A percentile compares a stretch with the other conserved stretches of the same genome.
Evolutionary conservation across 2,113 vertebrate genomes (phyloP).

Genomic region (Dipodomys ordii): DNA sequence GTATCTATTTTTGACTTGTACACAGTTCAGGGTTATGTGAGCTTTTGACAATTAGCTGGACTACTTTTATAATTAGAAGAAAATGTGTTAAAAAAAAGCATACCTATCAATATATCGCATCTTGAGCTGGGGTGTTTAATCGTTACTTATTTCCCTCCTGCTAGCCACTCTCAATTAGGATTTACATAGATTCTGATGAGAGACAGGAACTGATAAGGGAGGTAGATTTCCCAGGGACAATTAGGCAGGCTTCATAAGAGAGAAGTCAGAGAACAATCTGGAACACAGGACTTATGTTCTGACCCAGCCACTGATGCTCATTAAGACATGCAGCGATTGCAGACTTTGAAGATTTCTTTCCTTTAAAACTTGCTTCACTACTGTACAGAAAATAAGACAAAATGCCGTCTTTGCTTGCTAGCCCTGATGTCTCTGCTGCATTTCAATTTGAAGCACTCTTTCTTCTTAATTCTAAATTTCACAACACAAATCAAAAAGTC

Average conservation of each 20-base stretch:
- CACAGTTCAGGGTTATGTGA: neutral
- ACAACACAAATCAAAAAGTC: conserved; percentile 65
- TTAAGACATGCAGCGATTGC: neutral
- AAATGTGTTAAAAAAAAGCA: neutral
- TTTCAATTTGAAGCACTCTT: conserved; percentile 58
- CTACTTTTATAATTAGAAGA: neutral
- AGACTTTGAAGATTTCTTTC: conserved; percentile 47
- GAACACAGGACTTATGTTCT: neutral
- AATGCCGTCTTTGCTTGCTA: conserved; percentile 41
- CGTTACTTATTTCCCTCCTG: neutral
- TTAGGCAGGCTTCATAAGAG: neutral
- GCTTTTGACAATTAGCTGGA: neutral
- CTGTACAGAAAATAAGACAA: conserved; percentile 66
- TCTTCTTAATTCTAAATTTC: conserved; percentile 25
- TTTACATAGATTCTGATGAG: neutral
- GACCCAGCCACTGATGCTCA: neutral
- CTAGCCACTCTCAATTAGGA: neutral
- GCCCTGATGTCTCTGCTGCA: conserved; percentile 56
- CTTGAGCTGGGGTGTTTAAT: neutral
- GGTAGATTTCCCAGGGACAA: neutral
- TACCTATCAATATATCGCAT: too few relatives aligned
- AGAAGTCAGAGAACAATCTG: neutral
- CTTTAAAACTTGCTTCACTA: conserved; percentile 59
- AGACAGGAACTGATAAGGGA: neutral
- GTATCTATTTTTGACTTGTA: neutral